phyloP scores from a whole-genome alignment of 2,888 invertebrate species.

The Ganaspis brasiliensis region DNA sequence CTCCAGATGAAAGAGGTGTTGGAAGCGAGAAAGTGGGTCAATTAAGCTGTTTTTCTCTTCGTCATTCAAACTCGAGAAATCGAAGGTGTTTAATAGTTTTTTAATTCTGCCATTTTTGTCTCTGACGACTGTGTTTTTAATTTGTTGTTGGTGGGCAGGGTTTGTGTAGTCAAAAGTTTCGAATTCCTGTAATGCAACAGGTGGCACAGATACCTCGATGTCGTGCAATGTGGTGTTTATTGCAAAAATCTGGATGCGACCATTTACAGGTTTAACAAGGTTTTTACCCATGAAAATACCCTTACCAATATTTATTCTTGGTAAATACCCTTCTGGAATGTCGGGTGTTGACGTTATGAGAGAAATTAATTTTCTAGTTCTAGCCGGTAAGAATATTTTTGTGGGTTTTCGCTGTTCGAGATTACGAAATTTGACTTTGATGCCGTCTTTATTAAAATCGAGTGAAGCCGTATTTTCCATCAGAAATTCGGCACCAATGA shows the following conservation, averaged over 20 bases:
- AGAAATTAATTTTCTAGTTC: background rate
- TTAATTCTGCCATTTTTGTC: too few species aligned
- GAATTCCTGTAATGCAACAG: background rate
- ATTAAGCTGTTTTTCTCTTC: background rate
- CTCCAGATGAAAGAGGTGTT: background rate
- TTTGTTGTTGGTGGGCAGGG: too few species aligned
- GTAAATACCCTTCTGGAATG: background rate
- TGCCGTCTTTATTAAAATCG: background rate
- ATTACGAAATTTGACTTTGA: background rate
- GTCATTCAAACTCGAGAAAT: background rate
- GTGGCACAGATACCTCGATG: background rate
- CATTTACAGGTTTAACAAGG: background rate
- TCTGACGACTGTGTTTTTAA: too few species aligned
- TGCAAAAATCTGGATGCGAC: background rate
- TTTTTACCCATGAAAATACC: constrained; percentile 4
- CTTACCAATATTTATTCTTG: background rate
- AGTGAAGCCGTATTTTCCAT: background rate
- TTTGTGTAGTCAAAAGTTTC: too few species aligned
- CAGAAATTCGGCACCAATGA: background rate
- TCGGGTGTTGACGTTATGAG: background rate
- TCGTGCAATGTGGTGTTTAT: too few species aligned
- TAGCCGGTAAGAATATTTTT: background rate
- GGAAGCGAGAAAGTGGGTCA: background rate
- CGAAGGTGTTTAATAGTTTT: background rate
- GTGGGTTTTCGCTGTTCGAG: background rate